phyloP scores from a whole-genome alignment of 2,888 invertebrate species.

The Agrotis segetum region DNA sequence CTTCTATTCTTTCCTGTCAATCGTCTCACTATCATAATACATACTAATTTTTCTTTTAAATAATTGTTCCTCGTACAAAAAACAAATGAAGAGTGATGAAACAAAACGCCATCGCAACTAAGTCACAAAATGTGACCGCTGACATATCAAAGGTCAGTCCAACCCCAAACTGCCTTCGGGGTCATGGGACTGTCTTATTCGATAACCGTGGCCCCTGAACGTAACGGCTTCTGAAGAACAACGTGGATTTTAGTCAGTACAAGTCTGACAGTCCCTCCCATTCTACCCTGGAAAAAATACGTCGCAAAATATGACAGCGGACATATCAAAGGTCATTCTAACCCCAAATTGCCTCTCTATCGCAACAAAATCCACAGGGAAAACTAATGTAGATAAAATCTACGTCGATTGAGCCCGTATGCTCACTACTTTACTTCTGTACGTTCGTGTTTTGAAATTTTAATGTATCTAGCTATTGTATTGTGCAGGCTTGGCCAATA shows the following conservation, averaged over 20 bases:
- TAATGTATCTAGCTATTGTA: conserved; percentile 44
- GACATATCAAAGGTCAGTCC: conserved; percentile 25
- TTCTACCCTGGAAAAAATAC: neutral
- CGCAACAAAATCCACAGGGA: conserved; percentile 17
- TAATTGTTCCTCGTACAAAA: no score
- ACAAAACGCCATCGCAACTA: neutral
- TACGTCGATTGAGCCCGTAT: conserved; percentile 61
- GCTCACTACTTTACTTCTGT: conserved; percentile 20
- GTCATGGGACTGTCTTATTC: no score
- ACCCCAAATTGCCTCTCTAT: conserved; percentile 29
- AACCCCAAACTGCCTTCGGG: conserved; percentile 27
- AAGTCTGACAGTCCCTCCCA: no score
- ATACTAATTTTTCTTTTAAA: no score
- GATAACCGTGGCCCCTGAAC: no score
- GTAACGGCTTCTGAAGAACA: no score
- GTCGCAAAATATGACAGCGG: conserved; percentile 10
- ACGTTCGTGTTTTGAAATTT: conserved; percentile 63
- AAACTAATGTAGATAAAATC: conserved; percentile 53
- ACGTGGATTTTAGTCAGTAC: no score
- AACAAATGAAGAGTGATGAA: neutral
- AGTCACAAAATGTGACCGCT: conserved; percentile 1
- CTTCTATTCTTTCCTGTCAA: no score
- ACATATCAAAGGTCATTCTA: conserved; percentile 30
- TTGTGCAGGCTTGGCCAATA: conserved; percentile 38
- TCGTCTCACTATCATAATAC: no score